These are phyloP conservation scores for Anolis apletophallus DNA, from an alignment of 2,797 vertebrate species.

Conservation along the genomic window DNA sequence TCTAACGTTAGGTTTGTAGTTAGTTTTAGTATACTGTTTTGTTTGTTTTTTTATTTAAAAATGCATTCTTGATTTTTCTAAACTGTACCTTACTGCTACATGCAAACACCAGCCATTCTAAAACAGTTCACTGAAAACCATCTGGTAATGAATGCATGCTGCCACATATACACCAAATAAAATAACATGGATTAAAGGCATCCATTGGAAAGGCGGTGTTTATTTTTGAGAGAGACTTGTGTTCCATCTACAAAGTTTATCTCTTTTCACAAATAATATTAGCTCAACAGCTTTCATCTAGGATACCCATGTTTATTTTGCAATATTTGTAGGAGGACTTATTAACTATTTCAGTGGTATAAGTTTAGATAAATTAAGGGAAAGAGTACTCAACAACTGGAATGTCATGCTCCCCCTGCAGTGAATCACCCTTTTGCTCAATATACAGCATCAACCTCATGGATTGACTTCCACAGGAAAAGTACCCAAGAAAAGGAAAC, in stretches of 20 bases:
- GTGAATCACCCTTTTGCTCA: not conserved
- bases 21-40: not conserved
- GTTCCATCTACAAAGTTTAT: not conserved
- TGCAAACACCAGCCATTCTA: not conserved
- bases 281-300: not conserved
- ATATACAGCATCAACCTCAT: not conserved
- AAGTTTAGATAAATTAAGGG: not conserved
- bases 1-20: not conserved
- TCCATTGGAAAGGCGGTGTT: not conserved
- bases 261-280: not conserved
- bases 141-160: slow-evolving; percentile 35
- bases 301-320: not conserved
- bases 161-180: not conserved
- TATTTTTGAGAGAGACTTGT: not conserved
- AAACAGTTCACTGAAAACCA: slow-evolving; percentile 40
- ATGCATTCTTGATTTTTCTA: not conserved
- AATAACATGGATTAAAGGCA: not conserved
- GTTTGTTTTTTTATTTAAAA: not conserved
- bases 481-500: not conserved
- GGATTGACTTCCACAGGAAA: not conserved
- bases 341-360: not conserved
- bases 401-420: not conserved
- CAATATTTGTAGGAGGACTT: not conserved
- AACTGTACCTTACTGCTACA: not conserved
- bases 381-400: not conserved